Conservation (phyloP, 2,888 invertebrate species). For the Zeuzera pyrina region DNA sequence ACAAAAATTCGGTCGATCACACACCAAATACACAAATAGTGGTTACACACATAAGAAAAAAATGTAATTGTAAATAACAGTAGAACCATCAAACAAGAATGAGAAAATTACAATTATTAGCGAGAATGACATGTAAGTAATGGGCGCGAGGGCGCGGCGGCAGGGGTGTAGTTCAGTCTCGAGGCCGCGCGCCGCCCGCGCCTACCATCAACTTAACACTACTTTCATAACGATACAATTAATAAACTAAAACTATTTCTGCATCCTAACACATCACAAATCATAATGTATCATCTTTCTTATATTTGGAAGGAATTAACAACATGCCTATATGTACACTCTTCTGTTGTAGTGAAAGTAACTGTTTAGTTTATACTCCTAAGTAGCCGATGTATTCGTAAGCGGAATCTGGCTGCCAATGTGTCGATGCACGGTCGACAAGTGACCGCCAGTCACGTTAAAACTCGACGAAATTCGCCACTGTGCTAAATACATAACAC, state of each 20-base stretch:
- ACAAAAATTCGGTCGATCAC: constrained; percentile 42
- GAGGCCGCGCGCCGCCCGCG: constrained; percentile 50
- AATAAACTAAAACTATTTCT: constrained; percentile 68
- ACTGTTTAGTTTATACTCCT: constrained; percentile 34
- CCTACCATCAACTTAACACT: constrained; percentile 56
- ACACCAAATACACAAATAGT: constrained; percentile 56
- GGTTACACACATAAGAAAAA: constrained; percentile 59
- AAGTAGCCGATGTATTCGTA: constrained; percentile 29
- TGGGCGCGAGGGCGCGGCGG: constrained; percentile 34
- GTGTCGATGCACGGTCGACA: background rate
- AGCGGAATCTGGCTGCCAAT: constrained; percentile 29
- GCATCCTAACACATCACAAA: constrained; percentile 55
- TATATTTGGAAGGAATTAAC: constrained; percentile 60
- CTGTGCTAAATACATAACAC: background rate
- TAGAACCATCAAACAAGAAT: constrained; percentile 61
- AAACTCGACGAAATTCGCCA: background rate
- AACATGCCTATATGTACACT: constrained; percentile 58
- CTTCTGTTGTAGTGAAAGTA: constrained; percentile 46
- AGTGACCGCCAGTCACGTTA: background rate
- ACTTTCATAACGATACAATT: constrained; percentile 68
- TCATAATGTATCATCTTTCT: constrained; percentile 53
- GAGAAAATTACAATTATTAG: constrained; percentile 45
- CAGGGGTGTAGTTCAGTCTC: constrained; percentile 66
- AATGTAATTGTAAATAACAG: constrained; percentile 57
- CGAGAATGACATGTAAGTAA: constrained; percentile 55